phyloP scores from a whole-genome alignment of 1,140 invertebrate species.

The Tetramorium simillimum region DNA sequence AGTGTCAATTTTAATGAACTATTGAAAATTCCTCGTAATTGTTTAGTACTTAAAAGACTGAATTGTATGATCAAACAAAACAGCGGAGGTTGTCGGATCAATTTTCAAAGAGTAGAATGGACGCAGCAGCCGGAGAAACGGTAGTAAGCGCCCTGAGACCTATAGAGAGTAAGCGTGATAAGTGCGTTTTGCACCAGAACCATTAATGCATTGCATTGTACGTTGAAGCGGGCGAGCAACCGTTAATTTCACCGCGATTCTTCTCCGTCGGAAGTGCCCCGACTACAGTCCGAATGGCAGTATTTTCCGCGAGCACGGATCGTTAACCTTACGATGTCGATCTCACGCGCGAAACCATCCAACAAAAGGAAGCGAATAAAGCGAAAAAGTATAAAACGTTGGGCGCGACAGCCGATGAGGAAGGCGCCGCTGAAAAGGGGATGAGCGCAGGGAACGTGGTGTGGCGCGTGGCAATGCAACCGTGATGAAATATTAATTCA shows the following conservation, averaged over 20 bases:
- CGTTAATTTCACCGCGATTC: conserved; percentile 50
- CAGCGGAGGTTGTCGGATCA: not conserved
- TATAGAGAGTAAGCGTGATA: conserved; percentile 36
- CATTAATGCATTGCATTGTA: conserved; percentile 56
- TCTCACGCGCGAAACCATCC: conserved; percentile 46
- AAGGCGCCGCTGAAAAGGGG: conserved; percentile 26
- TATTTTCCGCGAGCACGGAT: conserved; percentile 39
- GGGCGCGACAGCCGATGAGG: conserved; percentile 51
- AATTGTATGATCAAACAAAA: not conserved
- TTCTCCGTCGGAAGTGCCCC: conserved; percentile 24
- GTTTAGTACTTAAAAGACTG: not conserved
- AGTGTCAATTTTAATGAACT: not conserved
- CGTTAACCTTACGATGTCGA: conserved; percentile 50
- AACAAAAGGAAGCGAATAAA: conserved; percentile 32
- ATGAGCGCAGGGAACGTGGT: not conserved
- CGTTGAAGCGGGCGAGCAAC: conserved; percentile 26
- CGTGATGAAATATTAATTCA: conserved; percentile 82
- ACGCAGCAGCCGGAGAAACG: not conserved
- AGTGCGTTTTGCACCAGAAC: conserved; percentile 44
- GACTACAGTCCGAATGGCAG: conserved; percentile 40
- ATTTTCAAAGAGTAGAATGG: conserved; percentile 9
- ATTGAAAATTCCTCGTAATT: not conserved
- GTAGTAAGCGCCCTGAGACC: conserved; percentile 1
- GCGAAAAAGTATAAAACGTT: conserved; percentile 15
- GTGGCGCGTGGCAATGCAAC: conserved; percentile 71